These are phyloP conservation scores for Platichthys stellatus DNA, from an alignment of 2,113 vertebrate species.

Conservation along the genomic window DNA sequence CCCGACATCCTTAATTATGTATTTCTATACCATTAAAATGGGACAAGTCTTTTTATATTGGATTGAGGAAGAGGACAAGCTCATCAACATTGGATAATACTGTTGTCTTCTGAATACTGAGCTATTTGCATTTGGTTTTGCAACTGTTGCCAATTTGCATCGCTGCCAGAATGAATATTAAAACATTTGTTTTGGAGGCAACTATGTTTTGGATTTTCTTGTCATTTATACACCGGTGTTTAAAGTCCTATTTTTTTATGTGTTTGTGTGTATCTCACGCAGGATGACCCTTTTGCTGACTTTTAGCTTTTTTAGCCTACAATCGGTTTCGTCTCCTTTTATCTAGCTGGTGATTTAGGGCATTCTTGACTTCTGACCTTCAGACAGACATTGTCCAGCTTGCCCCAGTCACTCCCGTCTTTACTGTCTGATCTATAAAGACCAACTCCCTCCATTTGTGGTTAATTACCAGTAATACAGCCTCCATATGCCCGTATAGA, in stretches of 20 bases:
- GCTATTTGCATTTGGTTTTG: background rate
- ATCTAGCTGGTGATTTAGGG: conserved; percentile 28
- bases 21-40: too few relatives aligned
- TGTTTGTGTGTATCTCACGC: background rate
- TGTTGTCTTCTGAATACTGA: too few relatives aligned
- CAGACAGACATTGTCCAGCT: conserved; percentile 53
- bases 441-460: conserved; percentile 25
- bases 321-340: background rate
- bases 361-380: conserved; percentile 46
- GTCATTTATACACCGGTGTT: background rate
- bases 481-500: conserved; percentile 42
- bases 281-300: conserved; percentile 23
- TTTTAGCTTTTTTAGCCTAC: conserved; percentile 2
- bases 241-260: background rate
- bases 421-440: conserved; percentile 16
- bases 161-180: background rate
- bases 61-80: too few relatives aligned
- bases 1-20: too few relatives aligned
- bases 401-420: background rate
- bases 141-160: background rate
- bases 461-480: conserved; percentile 43
- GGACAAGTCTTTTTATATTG: too few relatives aligned
- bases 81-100: too few relatives aligned
- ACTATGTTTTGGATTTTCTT: background rate
- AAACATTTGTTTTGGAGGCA: background rate